These are phyloP conservation scores for Microcebus lehilahytsara DNA, from an alignment of 2,113 vertebrate species.

Conservation along the genomic window DNA sequence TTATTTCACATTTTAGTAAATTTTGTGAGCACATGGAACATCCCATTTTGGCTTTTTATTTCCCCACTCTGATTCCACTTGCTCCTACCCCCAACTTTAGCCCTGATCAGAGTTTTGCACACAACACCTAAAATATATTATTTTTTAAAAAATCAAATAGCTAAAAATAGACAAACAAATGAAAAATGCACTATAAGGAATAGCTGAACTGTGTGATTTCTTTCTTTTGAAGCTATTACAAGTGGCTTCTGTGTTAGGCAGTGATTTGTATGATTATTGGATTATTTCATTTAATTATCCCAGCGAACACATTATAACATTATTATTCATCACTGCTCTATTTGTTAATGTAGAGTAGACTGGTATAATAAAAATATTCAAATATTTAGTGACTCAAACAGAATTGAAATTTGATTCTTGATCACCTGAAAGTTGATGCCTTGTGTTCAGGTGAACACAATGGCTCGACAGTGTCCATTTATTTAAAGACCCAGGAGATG, in stretches of 20 bases:
- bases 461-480: background rate
- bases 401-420: background rate
- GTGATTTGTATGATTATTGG: no score
- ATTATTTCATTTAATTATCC: no score
- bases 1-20: background rate
- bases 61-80: background rate
- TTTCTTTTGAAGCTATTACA: background rate
- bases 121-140: background rate
- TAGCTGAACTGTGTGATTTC: background rate
- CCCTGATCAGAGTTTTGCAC: background rate
- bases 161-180: background rate
- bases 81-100: background rate
- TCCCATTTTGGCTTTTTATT: background rate
- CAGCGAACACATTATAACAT: background rate
- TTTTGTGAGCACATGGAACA: background rate
- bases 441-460: background rate
- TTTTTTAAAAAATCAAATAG: background rate
- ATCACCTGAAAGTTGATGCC: background rate
- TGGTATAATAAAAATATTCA: no score
- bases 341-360: background rate
- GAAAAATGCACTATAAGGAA: background rate
- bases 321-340: background rate
- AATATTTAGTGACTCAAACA: no score
- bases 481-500: background rate
- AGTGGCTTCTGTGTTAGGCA: background rate